Conservation (phyloP, 1,140 invertebrate genomes). For the Ceratosolen fusciceps region DNA sequence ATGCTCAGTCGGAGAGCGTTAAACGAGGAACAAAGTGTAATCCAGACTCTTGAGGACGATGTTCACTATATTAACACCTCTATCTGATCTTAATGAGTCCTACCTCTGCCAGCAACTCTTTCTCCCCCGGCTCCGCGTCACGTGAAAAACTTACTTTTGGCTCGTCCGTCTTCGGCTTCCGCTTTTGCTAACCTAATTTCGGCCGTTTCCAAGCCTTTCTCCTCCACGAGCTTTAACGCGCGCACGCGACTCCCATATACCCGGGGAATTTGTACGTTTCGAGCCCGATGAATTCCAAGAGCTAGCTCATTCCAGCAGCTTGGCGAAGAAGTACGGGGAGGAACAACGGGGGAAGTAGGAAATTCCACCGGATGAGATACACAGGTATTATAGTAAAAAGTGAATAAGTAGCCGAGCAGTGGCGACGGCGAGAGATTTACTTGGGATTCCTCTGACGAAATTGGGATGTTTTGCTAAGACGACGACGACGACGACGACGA, state of each 20-base stretch:
- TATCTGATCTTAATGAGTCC: slow-evolving; percentile 38
- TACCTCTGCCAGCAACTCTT: slow-evolving; percentile 23
- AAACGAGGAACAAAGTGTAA: slow-evolving; percentile 20
- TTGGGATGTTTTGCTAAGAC: slow-evolving; percentile 28
- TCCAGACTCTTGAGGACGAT: slow-evolving; percentile 20
- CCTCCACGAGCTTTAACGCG: slow-evolving; percentile 31
- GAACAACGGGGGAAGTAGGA: neutral
- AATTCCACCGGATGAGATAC: too few species aligned
- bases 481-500: neutral
- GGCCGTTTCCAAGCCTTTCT: slow-evolving; percentile 36
- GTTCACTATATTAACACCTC: slow-evolving; percentile 44
- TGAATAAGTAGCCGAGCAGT: neutral
- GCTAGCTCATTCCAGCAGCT: slow-evolving; percentile 15
- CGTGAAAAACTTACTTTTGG: neutral
- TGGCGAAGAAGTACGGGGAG: too few species aligned
- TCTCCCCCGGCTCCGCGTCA: neutral
- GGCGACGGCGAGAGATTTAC: slow-evolving; percentile 12
- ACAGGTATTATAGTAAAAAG: slow-evolving; percentile 6
- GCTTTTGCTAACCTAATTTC: slow-evolving; percentile 23
- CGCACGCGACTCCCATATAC: neutral
- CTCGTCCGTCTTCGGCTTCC: slow-evolving; percentile 7
- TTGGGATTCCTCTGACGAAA: slow-evolving; percentile 17
- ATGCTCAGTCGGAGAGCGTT: neutral
- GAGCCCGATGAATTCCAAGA: slow-evolving; percentile 22
- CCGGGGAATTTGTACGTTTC: slow-evolving; percentile 37